phyloP scores from a whole-genome alignment of 1,140 invertebrate genomes.

The Drosophila parvula region DNA sequence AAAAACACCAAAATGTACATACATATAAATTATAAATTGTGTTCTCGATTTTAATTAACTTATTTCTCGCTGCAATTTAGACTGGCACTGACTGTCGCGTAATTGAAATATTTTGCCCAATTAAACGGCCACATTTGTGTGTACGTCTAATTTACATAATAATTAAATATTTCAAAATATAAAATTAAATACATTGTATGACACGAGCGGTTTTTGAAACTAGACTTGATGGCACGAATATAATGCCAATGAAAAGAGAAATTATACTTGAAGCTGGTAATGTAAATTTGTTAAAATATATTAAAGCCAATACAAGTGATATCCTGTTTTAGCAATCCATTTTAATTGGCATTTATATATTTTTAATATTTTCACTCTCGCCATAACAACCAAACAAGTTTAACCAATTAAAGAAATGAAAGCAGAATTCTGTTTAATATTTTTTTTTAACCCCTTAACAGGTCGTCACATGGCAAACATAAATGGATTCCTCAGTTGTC shows the following conservation, averaged over 20 bases:
- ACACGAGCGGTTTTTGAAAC: neutral
- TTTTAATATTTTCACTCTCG: neutral
- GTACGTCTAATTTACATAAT: constrained; percentile 10
- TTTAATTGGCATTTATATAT: too few relatives aligned
- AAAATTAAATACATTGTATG: too few relatives aligned
- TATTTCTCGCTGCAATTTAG: constrained; percentile 18
- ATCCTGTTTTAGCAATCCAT: too few relatives aligned
- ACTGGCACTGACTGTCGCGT: neutral
- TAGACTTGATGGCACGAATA: neutral
- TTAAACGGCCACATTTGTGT: constrained; percentile 34
- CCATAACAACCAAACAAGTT: too few relatives aligned
- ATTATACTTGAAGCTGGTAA: too few relatives aligned
- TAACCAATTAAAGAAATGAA: constrained; percentile 2
- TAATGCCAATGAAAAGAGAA: too few relatives aligned
- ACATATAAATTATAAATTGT: constrained; percentile 37
- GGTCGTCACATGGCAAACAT: constrained; percentile 8
- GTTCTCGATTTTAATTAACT: constrained; percentile 50
- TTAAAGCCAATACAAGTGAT: too few relatives aligned
- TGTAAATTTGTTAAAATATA: too few relatives aligned
- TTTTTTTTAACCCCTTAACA: constrained; percentile 18
- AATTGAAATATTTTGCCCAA: constrained; percentile 37
- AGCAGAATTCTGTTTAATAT: neutral
- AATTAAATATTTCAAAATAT: constrained; percentile 1
- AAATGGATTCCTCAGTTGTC: neutral
- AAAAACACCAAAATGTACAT: constrained; percentile 29